A percentile compares a stretch with the other conserved stretches of the same genome.
These are phyloP conservation scores for Drosophila rufa DNA, from an alignment of 1,140 invertebrate genomes.

Conservation along the genomic window DNA sequence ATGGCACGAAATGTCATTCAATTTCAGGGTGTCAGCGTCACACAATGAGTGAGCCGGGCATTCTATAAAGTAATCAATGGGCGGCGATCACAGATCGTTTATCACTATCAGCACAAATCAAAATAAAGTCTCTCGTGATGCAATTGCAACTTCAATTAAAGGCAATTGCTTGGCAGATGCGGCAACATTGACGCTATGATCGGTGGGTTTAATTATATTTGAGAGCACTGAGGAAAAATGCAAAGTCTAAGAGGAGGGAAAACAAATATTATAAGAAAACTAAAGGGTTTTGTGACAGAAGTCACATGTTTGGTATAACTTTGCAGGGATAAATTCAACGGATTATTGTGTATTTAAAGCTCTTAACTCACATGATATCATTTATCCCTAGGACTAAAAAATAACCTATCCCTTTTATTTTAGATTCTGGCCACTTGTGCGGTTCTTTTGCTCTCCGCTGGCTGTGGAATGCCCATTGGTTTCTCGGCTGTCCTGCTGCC, in stretches of 20 bases:
- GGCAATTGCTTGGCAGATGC: constrained; percentile 45
- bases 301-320: no score
- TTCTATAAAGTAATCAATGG: constrained; percentile 17
- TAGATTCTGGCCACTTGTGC: constrained; percentile 89
- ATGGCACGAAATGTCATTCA: constrained; percentile 52
- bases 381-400: no score
- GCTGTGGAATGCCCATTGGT: constrained; percentile 90
- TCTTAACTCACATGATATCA: no score
- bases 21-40: constrained; percentile 37
- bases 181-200: constrained; percentile 16
- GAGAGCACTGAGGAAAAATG: not conserved
- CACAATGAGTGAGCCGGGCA: constrained; percentile 14
- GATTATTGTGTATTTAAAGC: no score
- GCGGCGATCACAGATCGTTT: constrained; percentile 52
- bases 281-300: no score
- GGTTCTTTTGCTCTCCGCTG: constrained; percentile 88
- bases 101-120: constrained; percentile 46
- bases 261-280: not conserved
- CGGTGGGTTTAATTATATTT: constrained; percentile 14
- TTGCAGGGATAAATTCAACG: no score
- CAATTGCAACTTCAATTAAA: constrained; percentile 66
- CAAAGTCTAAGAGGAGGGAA: not conserved
- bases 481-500: constrained; percentile 89
- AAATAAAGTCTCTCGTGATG: constrained; percentile 35
- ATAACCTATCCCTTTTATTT: not conserved